Evolutionary conservation across 1,140 invertebrate species (phyloP).

Genomic region (Akabosia matsudoensis): DNA sequence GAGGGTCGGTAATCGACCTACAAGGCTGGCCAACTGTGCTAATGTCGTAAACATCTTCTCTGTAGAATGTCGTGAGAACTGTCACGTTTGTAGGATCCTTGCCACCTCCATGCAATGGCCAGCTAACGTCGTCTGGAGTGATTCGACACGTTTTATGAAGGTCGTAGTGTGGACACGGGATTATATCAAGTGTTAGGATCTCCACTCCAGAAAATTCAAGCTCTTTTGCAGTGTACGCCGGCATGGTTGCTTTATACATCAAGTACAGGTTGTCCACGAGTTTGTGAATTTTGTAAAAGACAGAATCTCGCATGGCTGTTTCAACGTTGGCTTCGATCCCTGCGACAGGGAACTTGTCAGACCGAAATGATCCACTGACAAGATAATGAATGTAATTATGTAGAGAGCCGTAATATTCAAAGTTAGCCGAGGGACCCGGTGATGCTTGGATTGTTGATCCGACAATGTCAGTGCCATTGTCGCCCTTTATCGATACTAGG

Average conservation of each 20-base stretch:
- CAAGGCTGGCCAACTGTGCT: not conserved
- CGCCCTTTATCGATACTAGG: not conserved
- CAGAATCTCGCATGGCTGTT: not conserved
- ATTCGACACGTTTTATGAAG: not conserved
- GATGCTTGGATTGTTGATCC: not conserved
- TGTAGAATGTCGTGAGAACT: not conserved
- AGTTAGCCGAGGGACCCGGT: not conserved
- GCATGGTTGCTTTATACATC: not conserved
- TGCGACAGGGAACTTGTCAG: not conserved
- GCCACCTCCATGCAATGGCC: not conserved
- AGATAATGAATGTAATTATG: not conserved
- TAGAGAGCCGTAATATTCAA: not conserved
- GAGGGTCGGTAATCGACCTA: not conserved
- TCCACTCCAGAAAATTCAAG: not conserved
- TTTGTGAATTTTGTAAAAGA: not conserved
- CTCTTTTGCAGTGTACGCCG: not conserved
- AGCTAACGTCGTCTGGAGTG: not conserved
- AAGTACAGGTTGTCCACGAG: not conserved
- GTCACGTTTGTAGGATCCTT: not conserved
- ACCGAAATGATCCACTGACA: not conserved
- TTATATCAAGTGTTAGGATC: not conserved
- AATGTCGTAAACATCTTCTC: not conserved
- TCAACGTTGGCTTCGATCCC: not conserved
- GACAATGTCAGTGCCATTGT: not conserved
- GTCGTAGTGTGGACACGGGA: not conserved